Base-by-base conservation (phyloP, 1,140 invertebrate species). In the Dufourea novaeangliae region DNA sequence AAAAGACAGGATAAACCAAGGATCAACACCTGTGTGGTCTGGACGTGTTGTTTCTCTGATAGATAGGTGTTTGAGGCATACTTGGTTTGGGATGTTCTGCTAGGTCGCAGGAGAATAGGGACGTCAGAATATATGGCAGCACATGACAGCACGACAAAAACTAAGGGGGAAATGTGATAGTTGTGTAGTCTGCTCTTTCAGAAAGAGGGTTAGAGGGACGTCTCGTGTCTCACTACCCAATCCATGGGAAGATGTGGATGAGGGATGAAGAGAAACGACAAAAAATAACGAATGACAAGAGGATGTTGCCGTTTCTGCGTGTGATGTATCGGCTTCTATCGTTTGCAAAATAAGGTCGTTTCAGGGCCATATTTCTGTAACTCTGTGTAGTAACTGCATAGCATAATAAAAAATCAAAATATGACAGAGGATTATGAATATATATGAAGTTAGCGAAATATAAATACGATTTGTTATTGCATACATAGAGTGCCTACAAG, bases 81-180 rank as follows among this genome's bases (percentile, higher is more conserved):
- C 70, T 68, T 46, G 78, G 46, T 8, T 34, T n/a, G 63, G 69
- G 73, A 78, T 83, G 64, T 78, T 84, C 67, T 17, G 57, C 27
- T 25, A 59, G 73, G 66, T 66, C 41, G 74, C n/a, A 25, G 59
- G 61, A 72, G 83, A 87, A 88, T 86, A 80, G 74, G 78, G 78
- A 83, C 80, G 77, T 85, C 83, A 82, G 85, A 88, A 88, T 89
- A 87, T 89, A 88, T 87, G 81, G 84, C 80, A 62, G 59, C 62
- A 61, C 79, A 44, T 90, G 87, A 89, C 89, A 89, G 82, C 50
- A 73, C 57, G 73, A 81, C 79, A 84, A 87, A 87, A 89, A 89
- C 85, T 85, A 86, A 89, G 80, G 76, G 82, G 82, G 83, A 89
- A 87, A 89, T 90, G 89, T 89, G 87, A 90, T 88, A 86, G 86